phyloP scores from a whole-genome alignment of 2,888 invertebrate genomes.

The Crematogaster levior region DNA sequence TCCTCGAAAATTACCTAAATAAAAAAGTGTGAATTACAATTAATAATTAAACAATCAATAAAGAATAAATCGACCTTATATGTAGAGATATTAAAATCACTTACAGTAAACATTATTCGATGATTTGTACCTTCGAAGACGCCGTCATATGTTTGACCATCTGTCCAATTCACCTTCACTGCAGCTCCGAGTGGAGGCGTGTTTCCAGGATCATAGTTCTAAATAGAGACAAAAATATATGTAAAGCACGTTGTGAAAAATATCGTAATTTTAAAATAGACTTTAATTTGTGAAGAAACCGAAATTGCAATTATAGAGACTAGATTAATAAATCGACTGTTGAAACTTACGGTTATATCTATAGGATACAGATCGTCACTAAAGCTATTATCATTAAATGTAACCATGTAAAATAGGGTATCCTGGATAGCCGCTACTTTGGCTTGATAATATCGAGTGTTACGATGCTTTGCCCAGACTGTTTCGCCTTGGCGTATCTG shows the following conservation, averaged over 20 bases:
- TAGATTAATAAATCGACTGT: background rate
- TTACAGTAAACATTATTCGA: constrained; percentile 85
- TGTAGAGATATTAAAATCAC: constrained; percentile 58
- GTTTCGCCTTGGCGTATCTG: constrained; percentile 82
- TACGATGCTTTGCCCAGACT: constrained; percentile 89
- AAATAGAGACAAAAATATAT: constrained; percentile 17
- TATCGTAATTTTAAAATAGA: background rate
- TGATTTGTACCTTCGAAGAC: constrained; percentile 85
- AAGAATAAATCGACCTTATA: background rate
- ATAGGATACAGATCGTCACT: constrained; percentile 87
- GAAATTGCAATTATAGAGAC: background rate
- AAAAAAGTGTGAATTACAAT: background rate
- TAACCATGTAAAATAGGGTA: constrained; percentile 87
- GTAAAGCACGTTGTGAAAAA: background rate
- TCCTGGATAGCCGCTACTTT: constrained; percentile 86
- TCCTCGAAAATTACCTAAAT: constrained; percentile 86
- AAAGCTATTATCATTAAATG: constrained; percentile 88
- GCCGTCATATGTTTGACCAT: constrained; percentile 86
- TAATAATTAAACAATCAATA: background rate
- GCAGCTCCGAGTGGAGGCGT: constrained; percentile 85
- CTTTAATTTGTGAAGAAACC: background rate
- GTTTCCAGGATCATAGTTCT: constrained; percentile 80
- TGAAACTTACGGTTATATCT: constrained; percentile 86
- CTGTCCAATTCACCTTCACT: constrained; percentile 87
- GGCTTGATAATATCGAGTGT: constrained; percentile 88